Base-by-base conservation (phyloP, 1,140 invertebrate species). In the Coptotermes formosanus region DNA sequence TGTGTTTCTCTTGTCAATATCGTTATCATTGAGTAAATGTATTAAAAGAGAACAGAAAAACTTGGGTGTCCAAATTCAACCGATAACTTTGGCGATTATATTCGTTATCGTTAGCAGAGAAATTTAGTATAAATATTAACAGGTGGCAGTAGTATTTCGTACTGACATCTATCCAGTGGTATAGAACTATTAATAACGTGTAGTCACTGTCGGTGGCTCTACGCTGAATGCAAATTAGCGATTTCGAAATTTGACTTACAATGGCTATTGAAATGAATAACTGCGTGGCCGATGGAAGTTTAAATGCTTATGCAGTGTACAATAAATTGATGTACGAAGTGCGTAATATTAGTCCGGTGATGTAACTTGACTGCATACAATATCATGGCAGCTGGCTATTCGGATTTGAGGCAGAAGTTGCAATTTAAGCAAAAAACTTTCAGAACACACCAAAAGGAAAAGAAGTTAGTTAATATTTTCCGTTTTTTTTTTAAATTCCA, bases 331-430 rank as follows among this genome's bases (percentile, higher is more conserved):
- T 30, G n/a, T 75, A 84, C 52, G 83, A 84, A 84, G 83, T 84
- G 83, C 83, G 83, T 52, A 84, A 84, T 84, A n/a, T 38, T 38
- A 38, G 2, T 38, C 38, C 4, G 2, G 38, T 38, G 38, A 38
- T 38, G 38, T 64, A 52, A 48, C 64, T 32, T 48, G 64, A 75
- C 52, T 44, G 32, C 59, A 38, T 38, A 75, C 14, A 85, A 44
- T 86, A 85, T 52, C 75, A 87, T 87, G 86, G 86, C 86, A 82
- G 84, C 84, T 82, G 84, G 84, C 3, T 87, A 87, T 43, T 85
- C 84, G 23, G 86, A 87, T 87, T 82, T 87, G 59, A 52, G 86
- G 84, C 86, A 87, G 48, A 87, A 87, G 82, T 85, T 87, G 75
- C 86, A 87, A 45, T 85, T 81, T 82, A 87, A 87, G 81, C 84